Conservation (phyloP, 2,113 vertebrate species). For the Nothoprocta perdicaria region DNA sequence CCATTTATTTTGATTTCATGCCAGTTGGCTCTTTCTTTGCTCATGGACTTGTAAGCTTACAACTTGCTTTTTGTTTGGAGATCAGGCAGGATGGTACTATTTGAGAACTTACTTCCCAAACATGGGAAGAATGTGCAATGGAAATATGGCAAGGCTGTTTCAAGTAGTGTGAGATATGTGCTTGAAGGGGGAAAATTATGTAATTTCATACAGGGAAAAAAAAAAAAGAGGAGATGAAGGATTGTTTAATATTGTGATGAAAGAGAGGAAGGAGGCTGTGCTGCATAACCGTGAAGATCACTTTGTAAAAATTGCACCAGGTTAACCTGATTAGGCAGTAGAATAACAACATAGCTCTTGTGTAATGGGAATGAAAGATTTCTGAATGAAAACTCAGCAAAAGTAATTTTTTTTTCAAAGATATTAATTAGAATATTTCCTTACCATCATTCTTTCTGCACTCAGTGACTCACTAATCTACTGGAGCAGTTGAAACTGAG, state of each 20-base stretch:
- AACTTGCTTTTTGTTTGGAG: neutral
- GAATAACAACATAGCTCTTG: slow-evolving; percentile 28
- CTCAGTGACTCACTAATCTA: slow-evolving; percentile 15
- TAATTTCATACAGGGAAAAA: slow-evolving; percentile 6
- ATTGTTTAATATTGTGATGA: slow-evolving; percentile 41
- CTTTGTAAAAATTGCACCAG: slow-evolving; percentile 21
- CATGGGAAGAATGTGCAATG: neutral
- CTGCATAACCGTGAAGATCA: neutral
- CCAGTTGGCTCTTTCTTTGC: slow-evolving; percentile 7
- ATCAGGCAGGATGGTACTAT: neutral
- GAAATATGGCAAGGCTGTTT: neutral
- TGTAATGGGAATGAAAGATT: slow-evolving; percentile 7
- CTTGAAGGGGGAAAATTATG: neutral
- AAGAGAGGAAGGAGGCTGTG: neutral
- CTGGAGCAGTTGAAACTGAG: neutral
- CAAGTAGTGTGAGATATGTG: neutral
- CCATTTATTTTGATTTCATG: neutral
- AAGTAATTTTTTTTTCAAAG: neutral
- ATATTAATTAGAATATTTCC: slow-evolving; percentile 15
- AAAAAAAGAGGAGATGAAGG: slow-evolving; percentile 17
- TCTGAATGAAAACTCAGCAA: neutral
- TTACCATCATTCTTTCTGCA: slow-evolving; percentile 10
- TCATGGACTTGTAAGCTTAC: neutral
- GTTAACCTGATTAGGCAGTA: slow-evolving; percentile 38
- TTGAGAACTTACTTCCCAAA: neutral